Base-by-base conservation (phyloP, 2,797 vertebrate genomes). In the Chloroceryle inda region DNA sequence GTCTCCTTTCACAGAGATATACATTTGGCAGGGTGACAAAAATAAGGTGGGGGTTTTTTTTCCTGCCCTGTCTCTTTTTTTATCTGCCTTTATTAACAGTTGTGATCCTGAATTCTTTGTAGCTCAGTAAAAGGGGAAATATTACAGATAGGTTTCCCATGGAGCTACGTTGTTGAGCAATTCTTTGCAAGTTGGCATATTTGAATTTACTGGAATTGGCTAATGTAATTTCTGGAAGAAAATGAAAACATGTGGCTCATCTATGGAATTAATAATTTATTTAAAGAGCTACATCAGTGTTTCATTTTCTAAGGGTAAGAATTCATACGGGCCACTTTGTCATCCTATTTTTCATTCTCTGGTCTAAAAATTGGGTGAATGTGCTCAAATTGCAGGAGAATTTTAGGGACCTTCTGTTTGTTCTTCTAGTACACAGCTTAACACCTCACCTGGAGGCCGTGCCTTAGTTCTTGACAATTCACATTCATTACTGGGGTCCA, bases 171-270 rank as follows among this genome's bases (percentile, higher is more conserved):
- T 87, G 71, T 71, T 64, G 84, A 56, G 37, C 27, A 55, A 2
- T 88, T 78, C 79, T 78, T 89, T 95, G 63, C 64, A 76, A 56
- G 35, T 26, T 87, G 72, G 35, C 53, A 18, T 63, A n/a, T 74
- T 83, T 93, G 64, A 81, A 92, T 91, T 89, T 86, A 50, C 72
- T 82, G 29, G 42, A 90, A 74, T 78, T 73, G 79, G 49, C 67
- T 71, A 49, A 47, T 74, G 61, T 42, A 73, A 77, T 61, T 85
- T 81, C 56, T 83, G 56, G 83, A 85, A 90, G 62, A 53, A 91
- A 90, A 78, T 13, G 20, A 82, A 84, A 94, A 71, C 42, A 68
- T 53, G 47, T 88, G 68, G 42, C 53, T 86, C 42, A 78, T 72
- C 49, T 86, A 47, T 86, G 81, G 56, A 88, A 89, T 52, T 69